Evolutionary conservation across 2,888 invertebrate species (phyloP).

Genomic region (Argyresthia albistria): DNA sequence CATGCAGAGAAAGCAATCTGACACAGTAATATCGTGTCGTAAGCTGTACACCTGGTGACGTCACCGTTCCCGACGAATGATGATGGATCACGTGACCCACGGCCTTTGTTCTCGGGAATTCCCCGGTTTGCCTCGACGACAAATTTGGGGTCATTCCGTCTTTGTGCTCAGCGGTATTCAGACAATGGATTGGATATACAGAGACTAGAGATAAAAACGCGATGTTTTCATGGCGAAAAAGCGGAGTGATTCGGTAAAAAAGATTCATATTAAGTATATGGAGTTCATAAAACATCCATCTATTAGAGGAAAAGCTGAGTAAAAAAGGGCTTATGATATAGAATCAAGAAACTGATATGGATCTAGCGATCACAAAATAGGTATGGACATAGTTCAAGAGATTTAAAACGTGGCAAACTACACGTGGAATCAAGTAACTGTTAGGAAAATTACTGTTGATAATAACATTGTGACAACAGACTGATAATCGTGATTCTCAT

Average conservation of each 20-base stretch:
- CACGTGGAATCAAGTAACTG: too few relatives aligned
- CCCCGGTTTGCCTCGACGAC: constrained; percentile 48
- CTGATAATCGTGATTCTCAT: not conserved
- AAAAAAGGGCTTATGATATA: too few relatives aligned
- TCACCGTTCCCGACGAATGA: constrained; percentile 51
- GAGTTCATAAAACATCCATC: too few relatives aligned
- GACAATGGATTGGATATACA: constrained; percentile 8
- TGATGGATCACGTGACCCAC: constrained; percentile 55
- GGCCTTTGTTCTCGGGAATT: constrained; percentile 42
- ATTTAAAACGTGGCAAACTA: too few relatives aligned
- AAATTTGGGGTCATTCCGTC: constrained; percentile 57
- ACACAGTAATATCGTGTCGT: constrained; percentile 1
- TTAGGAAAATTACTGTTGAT: too few relatives aligned
- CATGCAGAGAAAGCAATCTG: constrained; percentile 14
- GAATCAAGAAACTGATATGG: too few relatives aligned
- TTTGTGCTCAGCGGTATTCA: constrained; percentile 26
- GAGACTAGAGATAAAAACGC: not conserved
- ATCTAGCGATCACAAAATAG: too few relatives aligned
- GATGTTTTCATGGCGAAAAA: too few relatives aligned
- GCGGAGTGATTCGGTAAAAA: too few relatives aligned
- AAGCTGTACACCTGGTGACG: constrained; percentile 45
- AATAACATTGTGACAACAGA: not conserved
- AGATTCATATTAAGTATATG: too few relatives aligned
- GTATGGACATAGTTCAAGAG: too few relatives aligned
- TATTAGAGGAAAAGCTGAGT: too few relatives aligned